A percentile compares a stretch with the other conserved stretches of the same genome.
Evolutionary conservation across 37 sponge, comb jelly and placozoan species (phyloP).

Genomic region (Halisarca cf. caerulea): DNA sequence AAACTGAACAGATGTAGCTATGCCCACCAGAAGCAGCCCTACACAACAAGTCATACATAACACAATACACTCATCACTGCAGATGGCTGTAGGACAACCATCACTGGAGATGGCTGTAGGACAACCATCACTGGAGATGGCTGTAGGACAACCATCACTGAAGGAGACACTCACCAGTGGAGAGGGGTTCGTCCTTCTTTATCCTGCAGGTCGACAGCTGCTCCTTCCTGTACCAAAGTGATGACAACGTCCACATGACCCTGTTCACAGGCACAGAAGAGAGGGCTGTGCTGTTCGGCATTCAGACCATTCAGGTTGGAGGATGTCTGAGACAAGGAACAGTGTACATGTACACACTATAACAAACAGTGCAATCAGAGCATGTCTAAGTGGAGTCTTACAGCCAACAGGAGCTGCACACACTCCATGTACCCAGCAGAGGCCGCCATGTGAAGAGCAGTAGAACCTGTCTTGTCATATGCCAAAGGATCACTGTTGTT

Average conservation of each 20-base stretch:
- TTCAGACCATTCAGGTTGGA: slow-evolving; percentile 67
- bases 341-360: too few relatives aligned
- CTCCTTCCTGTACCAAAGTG: slow-evolving; percentile 70
- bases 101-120: not conserved
- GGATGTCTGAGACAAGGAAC: not conserved
- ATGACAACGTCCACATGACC: slow-evolving; percentile 81
- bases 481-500: slow-evolving; percentile 34
- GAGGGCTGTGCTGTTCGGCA: slow-evolving; percentile 71
- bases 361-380: too few relatives aligned
- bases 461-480: slow-evolving; percentile 40
- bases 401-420: slow-evolving; percentile 20
- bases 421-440: slow-evolving; percentile 71
- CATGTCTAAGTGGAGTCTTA: too few relatives aligned
- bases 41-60: not conserved
- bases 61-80: not conserved
- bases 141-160: not conserved
- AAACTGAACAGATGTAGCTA: slow-evolving; percentile 66
- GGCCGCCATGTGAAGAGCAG: slow-evolving; percentile 87
- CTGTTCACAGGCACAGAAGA: slow-evolving; percentile 85
- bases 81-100: not conserved
- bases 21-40: slow-evolving; percentile 91
- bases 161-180: slow-evolving; percentile 63
- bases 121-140: not conserved
- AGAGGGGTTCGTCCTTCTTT: slow-evolving; percentile 63
- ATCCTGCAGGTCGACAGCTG: slow-evolving; percentile 64